phyloP scores from a whole-genome alignment of 2,888 invertebrate genomes.

The Anagyrus pseudococci region DNA sequence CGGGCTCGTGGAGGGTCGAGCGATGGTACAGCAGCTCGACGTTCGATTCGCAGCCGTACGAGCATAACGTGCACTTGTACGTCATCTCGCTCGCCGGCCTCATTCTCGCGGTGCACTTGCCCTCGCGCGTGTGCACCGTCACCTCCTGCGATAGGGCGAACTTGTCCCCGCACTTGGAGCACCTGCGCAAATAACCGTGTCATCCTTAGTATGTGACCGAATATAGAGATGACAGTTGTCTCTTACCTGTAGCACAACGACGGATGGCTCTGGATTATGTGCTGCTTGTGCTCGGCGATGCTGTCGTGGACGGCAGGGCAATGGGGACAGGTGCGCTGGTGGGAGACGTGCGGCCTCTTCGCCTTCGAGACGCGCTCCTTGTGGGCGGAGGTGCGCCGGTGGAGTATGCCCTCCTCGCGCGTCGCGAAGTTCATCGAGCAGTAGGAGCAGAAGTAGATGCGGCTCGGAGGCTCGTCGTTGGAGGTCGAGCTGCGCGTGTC shows the following conservation, averaged over 20 bases:
- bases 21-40: slow-evolving; percentile 79
- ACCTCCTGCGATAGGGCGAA: slow-evolving; percentile 79
- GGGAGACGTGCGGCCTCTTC: slow-evolving; percentile 21
- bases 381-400: slow-evolving; percentile 72
- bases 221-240: neutral
- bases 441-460: slow-evolving; percentile 73
- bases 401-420: slow-evolving; percentile 69
- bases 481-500: slow-evolving; percentile 46
- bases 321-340: slow-evolving; percentile 67
- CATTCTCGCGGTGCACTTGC: slow-evolving; percentile 61
- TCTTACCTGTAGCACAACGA: slow-evolving; percentile 70
- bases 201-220: too few relatives aligned
- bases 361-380: slow-evolving; percentile 65
- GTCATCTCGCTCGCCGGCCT: slow-evolving; percentile 40
- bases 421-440: slow-evolving; percentile 72
- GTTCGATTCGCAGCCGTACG: slow-evolving; percentile 70
- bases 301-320: slow-evolving; percentile 67
- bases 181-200: slow-evolving; percentile 62
- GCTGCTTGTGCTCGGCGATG: slow-evolving; percentile 68
- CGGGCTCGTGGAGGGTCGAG: slow-evolving; percentile 69
- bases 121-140: slow-evolving; percentile 72
- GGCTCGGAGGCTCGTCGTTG: slow-evolving; percentile 44
- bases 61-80: slow-evolving; percentile 70
- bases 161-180: slow-evolving; percentile 74
- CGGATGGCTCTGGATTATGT: slow-evolving; percentile 69